phyloP scores from a whole-genome alignment of 2,888 invertebrate genomes.

The Folsomia candida region DNA sequence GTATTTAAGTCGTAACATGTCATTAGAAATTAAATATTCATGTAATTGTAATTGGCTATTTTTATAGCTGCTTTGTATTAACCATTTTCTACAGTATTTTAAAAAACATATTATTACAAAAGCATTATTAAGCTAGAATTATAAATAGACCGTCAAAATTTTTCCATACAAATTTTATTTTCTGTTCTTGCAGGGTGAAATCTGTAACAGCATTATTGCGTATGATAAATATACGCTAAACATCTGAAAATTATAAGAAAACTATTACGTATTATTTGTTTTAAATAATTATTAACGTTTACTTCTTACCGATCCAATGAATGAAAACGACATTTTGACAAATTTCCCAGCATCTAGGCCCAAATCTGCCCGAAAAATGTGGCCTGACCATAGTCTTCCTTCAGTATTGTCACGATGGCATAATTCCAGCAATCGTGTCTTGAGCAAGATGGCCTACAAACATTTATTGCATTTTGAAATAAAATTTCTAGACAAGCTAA shows the following conservation, averaged over 20 bases:
- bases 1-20: too few relatives aligned
- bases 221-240: background rate
- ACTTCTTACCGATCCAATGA: background rate
- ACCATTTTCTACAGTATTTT: too few relatives aligned
- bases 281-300: too few relatives aligned
- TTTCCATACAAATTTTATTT: too few relatives aligned
- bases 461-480: background rate
- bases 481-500: background rate
- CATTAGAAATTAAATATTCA: too few relatives aligned
- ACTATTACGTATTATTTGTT: background rate
- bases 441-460: background rate
- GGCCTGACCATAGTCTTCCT: background rate
- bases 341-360: background rate
- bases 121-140: too few relatives aligned
- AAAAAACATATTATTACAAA: too few relatives aligned
- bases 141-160: too few relatives aligned
- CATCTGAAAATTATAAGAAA: background rate
- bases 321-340: background rate
- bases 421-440: background rate
- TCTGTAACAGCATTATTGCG: background rate
- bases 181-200: too few relatives aligned
- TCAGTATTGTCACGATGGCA: background rate
- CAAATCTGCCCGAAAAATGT: background rate
- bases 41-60: too few relatives aligned
- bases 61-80: too few relatives aligned